Evolutionary conservation across 1,140 invertebrate species (phyloP).

Genomic region (Magallana angulata): DNA sequence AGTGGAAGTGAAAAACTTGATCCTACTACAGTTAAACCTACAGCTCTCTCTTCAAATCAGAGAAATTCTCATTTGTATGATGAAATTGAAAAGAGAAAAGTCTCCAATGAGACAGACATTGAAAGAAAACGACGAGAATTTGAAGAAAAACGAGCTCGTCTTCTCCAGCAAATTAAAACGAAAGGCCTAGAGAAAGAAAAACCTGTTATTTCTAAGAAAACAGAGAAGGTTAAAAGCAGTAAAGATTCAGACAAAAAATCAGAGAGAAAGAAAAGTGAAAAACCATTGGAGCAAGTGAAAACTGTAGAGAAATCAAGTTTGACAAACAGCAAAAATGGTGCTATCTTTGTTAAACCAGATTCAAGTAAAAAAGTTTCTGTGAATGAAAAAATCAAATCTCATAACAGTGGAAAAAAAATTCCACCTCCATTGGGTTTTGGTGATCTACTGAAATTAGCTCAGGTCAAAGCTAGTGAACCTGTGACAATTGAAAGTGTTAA

Average conservation of each 20-base stretch:
- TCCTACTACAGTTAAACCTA: constrained; percentile 20
- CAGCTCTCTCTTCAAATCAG: constrained; percentile 1
- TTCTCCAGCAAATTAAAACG: constrained; percentile 10
- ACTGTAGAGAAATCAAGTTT: not conserved
- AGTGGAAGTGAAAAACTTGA: not conserved
- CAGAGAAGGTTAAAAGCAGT: not conserved
- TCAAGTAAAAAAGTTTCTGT: not conserved
- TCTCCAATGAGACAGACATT: constrained; percentile 12
- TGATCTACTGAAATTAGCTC: constrained; percentile 51
- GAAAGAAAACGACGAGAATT: constrained; percentile 30
- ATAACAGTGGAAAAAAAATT: constrained; percentile 26
- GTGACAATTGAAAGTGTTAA: constrained; percentile 35
- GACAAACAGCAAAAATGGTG: not conserved
- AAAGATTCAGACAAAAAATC: constrained; percentile 4
- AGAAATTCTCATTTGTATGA: constrained; percentile 39
- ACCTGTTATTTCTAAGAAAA: not conserved
- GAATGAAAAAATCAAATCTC: constrained; percentile 17
- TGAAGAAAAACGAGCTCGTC: constrained; percentile 23
- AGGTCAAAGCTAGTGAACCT: constrained; percentile 47
- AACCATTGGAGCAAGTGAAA: not conserved
- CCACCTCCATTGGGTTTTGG: constrained; percentile 49
- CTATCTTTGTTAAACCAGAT: not conserved
- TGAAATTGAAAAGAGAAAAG: not conserved
- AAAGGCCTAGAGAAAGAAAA: not conserved
- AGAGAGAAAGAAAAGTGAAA: constrained; percentile 28